Base-by-base conservation (phyloP, 2,888 invertebrate genomes). In the Lathronympha strigana region DNA sequence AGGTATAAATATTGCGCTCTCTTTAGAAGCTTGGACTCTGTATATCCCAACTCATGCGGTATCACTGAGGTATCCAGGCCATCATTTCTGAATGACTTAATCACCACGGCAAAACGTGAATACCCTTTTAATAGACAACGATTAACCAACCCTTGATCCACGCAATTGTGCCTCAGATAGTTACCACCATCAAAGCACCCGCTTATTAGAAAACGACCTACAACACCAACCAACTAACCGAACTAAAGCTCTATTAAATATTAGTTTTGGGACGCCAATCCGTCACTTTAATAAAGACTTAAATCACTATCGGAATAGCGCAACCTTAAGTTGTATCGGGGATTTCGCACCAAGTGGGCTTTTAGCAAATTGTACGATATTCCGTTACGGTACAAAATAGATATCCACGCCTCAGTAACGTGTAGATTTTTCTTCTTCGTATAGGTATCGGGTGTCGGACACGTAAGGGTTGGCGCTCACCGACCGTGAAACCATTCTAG, bases 321-420 rank as follows among this genome's bases (percentile, higher is more conserved):
- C 43, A 13, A 45, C 19, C 31, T 57, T 31, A 57, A 21, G 57
- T 57, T 57, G 45, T 57, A 13, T 31, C 31, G 57, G 31, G 19
- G 45, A 57, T 57, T 57, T 31, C 1, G 28, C 43, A 9, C 19
- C 19, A 19, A 45, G n/a, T 17, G 19, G 28, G 57, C 57, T 57
- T 57, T 57, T 57, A 57, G 57, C 43, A 57, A 57, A 57, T 57
- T 57, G 57, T 45, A 31, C 57, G 57, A 45, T 57, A 57, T 57
- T 57, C 21, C 31, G 57, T 57, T 57, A 45, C 57, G 45, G 19
- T 43, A 57, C 45, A 57, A 43, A 57, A 57, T 57, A 45, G 57
- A 57, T 55, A 55, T 45, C 43, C 43, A 19, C 43, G 55, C 40
- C 43, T 28, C 28, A 13, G 43, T 43, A 9, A n/a, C 45, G 57